Evolutionary conservation across 2,797 vertebrate species (phyloP).

Genomic region (Eulemur albifrons): DNA sequence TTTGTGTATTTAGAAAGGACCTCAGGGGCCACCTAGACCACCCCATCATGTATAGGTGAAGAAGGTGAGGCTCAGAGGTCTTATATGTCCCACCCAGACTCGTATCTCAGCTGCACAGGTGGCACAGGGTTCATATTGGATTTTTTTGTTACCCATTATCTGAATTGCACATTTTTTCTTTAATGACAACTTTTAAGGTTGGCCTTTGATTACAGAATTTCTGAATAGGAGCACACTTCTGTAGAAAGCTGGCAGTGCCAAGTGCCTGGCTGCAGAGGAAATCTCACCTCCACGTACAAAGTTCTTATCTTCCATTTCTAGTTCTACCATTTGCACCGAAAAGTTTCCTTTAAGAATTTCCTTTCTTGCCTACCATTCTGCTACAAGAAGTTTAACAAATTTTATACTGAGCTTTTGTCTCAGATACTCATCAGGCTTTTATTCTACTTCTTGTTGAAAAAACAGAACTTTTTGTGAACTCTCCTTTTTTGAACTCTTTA

Average conservation of each 20-base stretch:
- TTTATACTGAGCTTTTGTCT: neutral
- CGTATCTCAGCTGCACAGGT: slow-evolving; percentile 32
- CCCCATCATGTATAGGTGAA: neutral
- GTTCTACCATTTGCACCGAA: neutral
- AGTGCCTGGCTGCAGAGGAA: slow-evolving; percentile 28
- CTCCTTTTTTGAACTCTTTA: neutral
- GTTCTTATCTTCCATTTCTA: slow-evolving; percentile 21
- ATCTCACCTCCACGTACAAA: slow-evolving; percentile 28
- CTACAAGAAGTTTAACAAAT: neutral
- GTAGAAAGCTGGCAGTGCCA: slow-evolving; percentile 43
- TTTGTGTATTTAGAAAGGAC: slow-evolving; percentile 53
- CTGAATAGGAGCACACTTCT: slow-evolving; percentile 25
- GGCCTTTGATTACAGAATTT: slow-evolving; percentile 42
- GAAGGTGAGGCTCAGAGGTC: slow-evolving; percentile 30
- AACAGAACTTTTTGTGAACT: neutral
- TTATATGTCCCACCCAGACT: neutral
- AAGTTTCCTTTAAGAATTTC: neutral
- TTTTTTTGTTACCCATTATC: slow-evolving; percentile 12
- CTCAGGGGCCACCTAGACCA: slow-evolving; percentile 55
- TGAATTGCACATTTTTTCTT: slow-evolving; percentile 56
- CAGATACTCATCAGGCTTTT: neutral
- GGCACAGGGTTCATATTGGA: neutral
- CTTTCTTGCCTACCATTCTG: neutral
- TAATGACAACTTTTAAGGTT: slow-evolving; percentile 8
- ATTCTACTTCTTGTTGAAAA: slow-evolving; percentile 32